A percentile compares a stretch with the other conserved stretches of the same genome.
phyloP scores from a whole-genome alignment of 2,888 invertebrate species.

The Pyrochroa serraticornis region DNA sequence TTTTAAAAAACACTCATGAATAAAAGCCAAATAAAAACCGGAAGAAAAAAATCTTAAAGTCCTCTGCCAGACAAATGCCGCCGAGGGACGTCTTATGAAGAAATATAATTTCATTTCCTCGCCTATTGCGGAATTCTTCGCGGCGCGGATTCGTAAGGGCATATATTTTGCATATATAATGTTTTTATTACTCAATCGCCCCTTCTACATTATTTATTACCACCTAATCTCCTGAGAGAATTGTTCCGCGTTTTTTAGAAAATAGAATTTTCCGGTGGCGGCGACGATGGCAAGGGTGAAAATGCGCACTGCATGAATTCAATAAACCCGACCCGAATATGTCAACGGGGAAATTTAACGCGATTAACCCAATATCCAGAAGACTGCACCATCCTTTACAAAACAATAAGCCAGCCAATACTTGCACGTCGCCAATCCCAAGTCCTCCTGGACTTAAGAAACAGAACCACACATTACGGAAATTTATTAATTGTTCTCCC shows the following conservation, averaged over 20 bases:
- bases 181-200: conserved; percentile 45
- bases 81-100: conserved; percentile 50
- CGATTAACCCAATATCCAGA: too few species aligned
- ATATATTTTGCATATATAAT: conserved; percentile 50
- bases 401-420: too few species aligned
- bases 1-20: conserved; percentile 48
- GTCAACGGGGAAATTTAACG: too few species aligned
- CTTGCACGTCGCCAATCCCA: too few species aligned
- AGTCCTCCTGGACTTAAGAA: too few species aligned
- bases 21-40: conserved; percentile 50
- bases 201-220: conserved; percentile 42
- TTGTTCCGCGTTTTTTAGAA: conserved; percentile 35
- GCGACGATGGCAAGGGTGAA: conserved; percentile 8
- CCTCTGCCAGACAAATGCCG: conserved; percentile 48
- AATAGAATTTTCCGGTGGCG: conserved; percentile 23
- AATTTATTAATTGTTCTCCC: too few species aligned
- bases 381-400: too few species aligned
- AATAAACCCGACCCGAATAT: conserved; percentile 2
- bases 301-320: conserved; percentile 19
- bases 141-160: conserved; percentile 43
- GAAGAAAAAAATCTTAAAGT: conserved; percentile 47
- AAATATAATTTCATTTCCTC: conserved; percentile 52
- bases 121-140: conserved; percentile 45
- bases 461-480: too few species aligned
- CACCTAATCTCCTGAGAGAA: conserved; percentile 40